These are phyloP conservation scores for Diprion similis DNA, from an alignment of 1,140 invertebrate species.

Conservation along the genomic window DNA sequence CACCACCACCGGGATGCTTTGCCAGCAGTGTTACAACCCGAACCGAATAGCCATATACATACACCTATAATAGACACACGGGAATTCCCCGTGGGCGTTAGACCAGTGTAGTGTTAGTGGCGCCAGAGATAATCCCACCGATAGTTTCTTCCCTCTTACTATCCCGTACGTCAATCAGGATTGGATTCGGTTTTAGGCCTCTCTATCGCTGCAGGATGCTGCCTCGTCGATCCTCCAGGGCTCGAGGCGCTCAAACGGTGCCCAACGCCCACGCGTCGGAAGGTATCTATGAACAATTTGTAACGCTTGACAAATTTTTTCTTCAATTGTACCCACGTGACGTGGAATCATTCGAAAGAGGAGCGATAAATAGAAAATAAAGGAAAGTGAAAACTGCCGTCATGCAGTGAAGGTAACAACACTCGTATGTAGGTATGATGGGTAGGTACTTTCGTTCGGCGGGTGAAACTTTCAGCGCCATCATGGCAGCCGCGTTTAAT, in stretches of 20 bases:
- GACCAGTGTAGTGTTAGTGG: constrained; percentile 49
- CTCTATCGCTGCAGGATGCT: constrained; percentile 41
- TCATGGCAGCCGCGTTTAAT: no score
- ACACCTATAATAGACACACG: not conserved
- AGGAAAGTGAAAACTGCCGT: no score
- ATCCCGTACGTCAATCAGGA: constrained; percentile 56
- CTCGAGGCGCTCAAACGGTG: constrained; percentile 45
- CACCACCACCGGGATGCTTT: not conserved
- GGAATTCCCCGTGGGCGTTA: constrained; percentile 8
- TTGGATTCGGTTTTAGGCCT: constrained; percentile 53
- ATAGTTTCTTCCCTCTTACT: constrained; percentile 49
- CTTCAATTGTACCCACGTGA: no score
- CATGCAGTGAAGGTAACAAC: no score
- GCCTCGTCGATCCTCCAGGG: constrained; percentile 30
- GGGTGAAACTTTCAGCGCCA: no score
- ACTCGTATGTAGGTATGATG: no score
- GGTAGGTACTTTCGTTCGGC: no score
- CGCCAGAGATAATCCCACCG: constrained; percentile 55
- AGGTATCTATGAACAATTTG: not conserved
- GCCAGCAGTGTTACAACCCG: constrained; percentile 2
- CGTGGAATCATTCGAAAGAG: no score
- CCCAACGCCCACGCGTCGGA: not conserved
- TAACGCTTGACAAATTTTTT: not conserved
- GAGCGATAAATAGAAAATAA: no score
- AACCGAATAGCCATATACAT: constrained; percentile 1